phyloP scores from a whole-genome alignment of 2,113 vertebrate species.

The Eupsittula cactorum region DNA sequence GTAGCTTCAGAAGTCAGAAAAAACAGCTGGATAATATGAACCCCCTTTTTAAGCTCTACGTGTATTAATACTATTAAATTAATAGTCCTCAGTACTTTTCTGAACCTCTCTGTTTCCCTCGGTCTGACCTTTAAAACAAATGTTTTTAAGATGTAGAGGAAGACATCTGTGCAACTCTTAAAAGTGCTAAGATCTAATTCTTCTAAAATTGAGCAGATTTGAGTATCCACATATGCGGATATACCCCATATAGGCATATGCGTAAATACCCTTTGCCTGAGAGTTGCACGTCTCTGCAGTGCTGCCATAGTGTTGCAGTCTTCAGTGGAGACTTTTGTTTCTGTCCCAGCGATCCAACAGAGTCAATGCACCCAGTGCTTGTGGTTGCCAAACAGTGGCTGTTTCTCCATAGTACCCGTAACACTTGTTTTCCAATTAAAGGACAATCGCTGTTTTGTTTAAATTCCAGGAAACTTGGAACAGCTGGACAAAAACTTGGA shows the following conservation, averaged over 20 bases:
- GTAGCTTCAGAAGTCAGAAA: not conserved
- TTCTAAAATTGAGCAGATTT: not conserved
- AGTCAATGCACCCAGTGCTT: not conserved
- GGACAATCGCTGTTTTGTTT: constrained; percentile 15
- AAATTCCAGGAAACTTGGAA: constrained; percentile 90
- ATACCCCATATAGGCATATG: not conserved
- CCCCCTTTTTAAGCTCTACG: not conserved
- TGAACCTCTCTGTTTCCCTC: not conserved
- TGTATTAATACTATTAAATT: not conserved
- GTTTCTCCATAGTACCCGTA: not conserved
- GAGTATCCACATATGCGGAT: not conserved
- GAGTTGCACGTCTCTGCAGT: not conserved
- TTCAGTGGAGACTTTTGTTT: not conserved
- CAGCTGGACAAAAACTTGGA: constrained; percentile 95
- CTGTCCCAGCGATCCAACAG: not conserved
- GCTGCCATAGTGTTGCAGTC: not conserved
- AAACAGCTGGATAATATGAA: not conserved
- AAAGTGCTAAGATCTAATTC: not conserved
- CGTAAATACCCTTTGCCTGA: not conserved
- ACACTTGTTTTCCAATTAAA: not conserved
- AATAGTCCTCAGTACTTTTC: not conserved
- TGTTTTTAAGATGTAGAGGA: not conserved
- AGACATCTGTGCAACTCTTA: not conserved
- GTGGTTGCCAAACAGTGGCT: not conserved
- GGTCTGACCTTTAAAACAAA: not conserved